Base-by-base conservation (phyloP, 2,113 vertebrate species). In the Pipra filicauda region DNA sequence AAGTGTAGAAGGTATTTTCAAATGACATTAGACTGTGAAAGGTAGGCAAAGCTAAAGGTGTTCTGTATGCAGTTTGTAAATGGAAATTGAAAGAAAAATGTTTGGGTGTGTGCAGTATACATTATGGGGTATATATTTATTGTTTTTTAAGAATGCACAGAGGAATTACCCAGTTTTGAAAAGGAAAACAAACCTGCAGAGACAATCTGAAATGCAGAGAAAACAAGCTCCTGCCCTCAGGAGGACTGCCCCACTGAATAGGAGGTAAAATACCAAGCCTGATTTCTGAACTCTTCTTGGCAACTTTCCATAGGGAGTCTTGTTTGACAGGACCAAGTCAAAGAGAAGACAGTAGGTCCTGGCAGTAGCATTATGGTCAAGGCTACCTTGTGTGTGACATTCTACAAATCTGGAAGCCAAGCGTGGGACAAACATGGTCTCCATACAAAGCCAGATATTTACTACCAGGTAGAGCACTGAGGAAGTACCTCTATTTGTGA, bases 141-240 rank as follows among this genome's bases (percentile, higher is more conserved):
- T 52, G 54, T n/a, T 37, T 94, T 96, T 48, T 70, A 92, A 97
- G 98, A 98, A 98, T 44, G 72, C 97, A 87, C 98, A 98, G 95
- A 97, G 98, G 85, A 96, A 98, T 52, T 98, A 98, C 48, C 97
- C 98, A 9, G 97, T 98, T 74, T 92, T 98, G 93, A 98, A 98
- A 91, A 98, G 97, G 89, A 97, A 97, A 72, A 96, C 97, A 69
- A 95, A 86, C 22, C 94, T 97, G 83, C 98, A 98, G 97, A 97
- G 98, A 75, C 98, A 98, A 89, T 96, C 98, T 18, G 98, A 99
- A 74, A 85, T 93, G 20, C 99, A 97, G 90, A 98, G 98, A 76
- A 98, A 97, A 86, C 98, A 95, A 95, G 96, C 93, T 39, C 49
- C 96, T 16, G 57, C 97, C 43, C 65, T 98, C 12, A 97, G 97